phyloP scores from a whole-genome alignment of 2,888 invertebrate genomes.

The Vandiemenella viatica region DNA sequence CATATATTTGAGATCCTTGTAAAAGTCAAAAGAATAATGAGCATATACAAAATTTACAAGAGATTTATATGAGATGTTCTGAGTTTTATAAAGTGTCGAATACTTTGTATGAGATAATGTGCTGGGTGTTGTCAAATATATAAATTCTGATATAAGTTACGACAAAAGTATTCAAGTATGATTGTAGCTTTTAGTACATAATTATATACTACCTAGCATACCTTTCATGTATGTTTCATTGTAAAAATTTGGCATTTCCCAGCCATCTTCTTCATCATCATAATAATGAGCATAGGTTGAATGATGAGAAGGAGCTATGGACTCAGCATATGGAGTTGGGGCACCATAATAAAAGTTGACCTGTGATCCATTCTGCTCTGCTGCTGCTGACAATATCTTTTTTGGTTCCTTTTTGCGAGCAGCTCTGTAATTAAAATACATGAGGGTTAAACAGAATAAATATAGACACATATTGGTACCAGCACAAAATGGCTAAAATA shows the following conservation, averaged over 20 bases:
- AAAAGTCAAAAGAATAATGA: too few species aligned
- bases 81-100: too few species aligned
- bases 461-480: too few species aligned
- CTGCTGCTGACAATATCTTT: constrained; percentile 75
- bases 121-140: too few species aligned
- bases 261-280: constrained; percentile 89
- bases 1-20: too few species aligned
- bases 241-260: constrained; percentile 96
- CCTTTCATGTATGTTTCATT: constrained; percentile 94
- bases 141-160: neutral
- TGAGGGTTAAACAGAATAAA: too few species aligned
- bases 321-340: constrained; percentile 86
- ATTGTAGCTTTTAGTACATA: too few species aligned
- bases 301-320: constrained; percentile 88
- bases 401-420: constrained; percentile 78
- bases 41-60: too few species aligned
- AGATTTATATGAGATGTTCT: too few species aligned
- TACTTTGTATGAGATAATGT: too few species aligned
- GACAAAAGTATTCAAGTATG: neutral
- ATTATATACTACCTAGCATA: too few species aligned
- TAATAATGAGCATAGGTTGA: constrained; percentile 92
- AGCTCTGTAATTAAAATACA: constrained; percentile 37
- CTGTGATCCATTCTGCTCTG: constrained; percentile 83
- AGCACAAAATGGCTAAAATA: too few species aligned
- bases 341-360: constrained; percentile 94